Percentiles rank a stretch among this genome's conserved stretches.
These are phyloP conservation scores for Hirundichthys speculiger DNA, from an alignment of 2,113 vertebrate species.

Conservation along the genomic window DNA sequence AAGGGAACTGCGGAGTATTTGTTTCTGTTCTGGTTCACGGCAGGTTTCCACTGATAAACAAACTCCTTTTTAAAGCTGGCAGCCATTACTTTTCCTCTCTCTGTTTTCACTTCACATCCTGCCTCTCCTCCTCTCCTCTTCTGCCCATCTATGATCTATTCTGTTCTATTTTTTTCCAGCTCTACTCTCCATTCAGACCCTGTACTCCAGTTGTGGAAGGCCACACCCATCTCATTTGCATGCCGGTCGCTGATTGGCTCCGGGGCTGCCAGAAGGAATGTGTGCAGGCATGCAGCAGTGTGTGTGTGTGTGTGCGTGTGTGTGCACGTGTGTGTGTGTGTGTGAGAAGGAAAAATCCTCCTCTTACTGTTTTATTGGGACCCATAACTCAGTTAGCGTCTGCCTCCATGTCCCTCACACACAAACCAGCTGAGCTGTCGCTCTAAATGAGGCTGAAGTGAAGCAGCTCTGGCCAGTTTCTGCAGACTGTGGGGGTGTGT, in stretches of 20 bases:
- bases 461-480: constrained; percentile 39
- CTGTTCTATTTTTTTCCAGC: constrained; percentile 35
- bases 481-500: constrained; percentile 26
- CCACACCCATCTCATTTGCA: constrained; percentile 71
- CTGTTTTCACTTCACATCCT: too few species aligned
- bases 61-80: too few species aligned
- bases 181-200: constrained; percentile 79
- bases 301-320: too few species aligned
- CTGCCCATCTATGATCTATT: background rate
- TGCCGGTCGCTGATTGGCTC: constrained; percentile 69
- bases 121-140: background rate
- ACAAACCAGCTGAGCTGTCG: constrained; percentile 20
- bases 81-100: too few species aligned
- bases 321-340: too few species aligned
- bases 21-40: too few species aligned
- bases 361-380: constrained; percentile 48
- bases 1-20: too few species aligned
- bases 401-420: constrained; percentile 14
- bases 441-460: constrained; percentile 27
- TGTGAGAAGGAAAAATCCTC: constrained; percentile 43
- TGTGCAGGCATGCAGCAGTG: constrained; percentile 57
- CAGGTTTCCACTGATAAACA: too few species aligned
- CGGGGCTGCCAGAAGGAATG: constrained; percentile 61
- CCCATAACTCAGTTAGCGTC: constrained; percentile 29
- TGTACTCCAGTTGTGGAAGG: constrained; percentile 78